A percentile compares a stretch with the other conserved stretches of the same genome.
Conservation (phyloP, 30 jellyfish, hydroid and myxozoan genomes). For the Hydractinia symbiolongicarpus region DNA sequence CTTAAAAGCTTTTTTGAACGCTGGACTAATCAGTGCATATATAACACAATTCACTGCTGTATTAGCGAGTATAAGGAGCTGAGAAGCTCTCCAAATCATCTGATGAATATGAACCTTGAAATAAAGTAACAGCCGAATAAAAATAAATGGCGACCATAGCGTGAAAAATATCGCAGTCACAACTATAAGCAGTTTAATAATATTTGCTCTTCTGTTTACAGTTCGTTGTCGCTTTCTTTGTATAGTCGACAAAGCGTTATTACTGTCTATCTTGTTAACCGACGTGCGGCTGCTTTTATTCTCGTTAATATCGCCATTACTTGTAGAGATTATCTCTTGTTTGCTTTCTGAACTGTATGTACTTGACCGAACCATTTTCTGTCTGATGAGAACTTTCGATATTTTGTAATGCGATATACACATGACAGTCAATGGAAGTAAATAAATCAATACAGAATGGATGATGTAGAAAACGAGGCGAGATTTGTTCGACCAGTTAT, state of each 20-base stretch:
- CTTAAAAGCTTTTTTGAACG: slow-evolving; percentile 63
- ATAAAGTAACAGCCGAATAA: slow-evolving; percentile 60
- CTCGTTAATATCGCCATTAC: too few species aligned
- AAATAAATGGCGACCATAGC: slow-evolving; percentile 87
- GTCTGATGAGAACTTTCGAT: not conserved
- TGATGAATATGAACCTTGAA: slow-evolving; percentile 48
- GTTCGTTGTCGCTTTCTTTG: too few species aligned
- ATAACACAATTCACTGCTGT: slow-evolving; percentile 82
- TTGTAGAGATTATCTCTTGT: too few species aligned
- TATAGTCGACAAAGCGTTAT: too few species aligned
- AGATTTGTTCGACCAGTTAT: slow-evolving; percentile 6
- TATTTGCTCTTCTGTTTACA: not conserved
- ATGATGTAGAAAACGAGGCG: not conserved
- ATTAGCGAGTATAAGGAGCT: slow-evolving; percentile 62
- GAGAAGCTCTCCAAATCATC: slow-evolving; percentile 66
- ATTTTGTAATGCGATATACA: slow-evolving; percentile 1
- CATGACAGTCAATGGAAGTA: slow-evolving; percentile 1
- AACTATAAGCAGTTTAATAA: slow-evolving; percentile 55
- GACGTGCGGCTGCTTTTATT: too few species aligned
- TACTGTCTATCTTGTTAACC: too few species aligned
- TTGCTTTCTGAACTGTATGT: too few species aligned
- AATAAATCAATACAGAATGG: not conserved
- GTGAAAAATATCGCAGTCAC: slow-evolving; percentile 64
- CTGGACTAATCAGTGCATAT: slow-evolving; percentile 83
- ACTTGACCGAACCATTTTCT: not conserved